Base-by-base conservation (phyloP, 2,797 vertebrate genomes). In the Acanthurus tractus region DNA sequence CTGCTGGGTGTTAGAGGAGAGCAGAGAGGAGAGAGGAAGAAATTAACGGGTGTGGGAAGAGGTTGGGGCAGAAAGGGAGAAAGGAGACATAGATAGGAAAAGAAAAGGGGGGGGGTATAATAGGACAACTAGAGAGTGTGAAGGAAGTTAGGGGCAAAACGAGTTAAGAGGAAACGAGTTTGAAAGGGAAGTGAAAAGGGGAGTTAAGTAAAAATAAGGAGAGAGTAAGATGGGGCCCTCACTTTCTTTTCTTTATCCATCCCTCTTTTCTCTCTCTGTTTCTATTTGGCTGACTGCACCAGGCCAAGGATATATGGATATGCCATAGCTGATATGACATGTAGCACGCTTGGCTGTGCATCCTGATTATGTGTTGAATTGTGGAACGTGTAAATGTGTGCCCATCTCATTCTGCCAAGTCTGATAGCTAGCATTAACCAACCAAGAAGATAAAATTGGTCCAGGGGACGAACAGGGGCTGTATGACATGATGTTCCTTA, bases 251-350 rank as follows among this genome's bases (percentile, higher is more conserved):
- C 29, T 1, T 34, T 34, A 34, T 34, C 29, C 29, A 34, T 34
- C 29, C 6, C 7, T 34, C 29, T 34, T 34, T 34, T 34, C 29
- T 87, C 55, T 79, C 57, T 17, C 25, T 38, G 40, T 83, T 85
- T 84, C 58, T 78, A 38, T 89, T 64, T 84, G 74, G 82, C 74
- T 85, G 74, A 79, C 79, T 89, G 78, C 85, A 79, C 77, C 56
- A 70, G 56, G 50, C 61, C 52, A 83, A 70, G 73, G 75, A 88
- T 89, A 77, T 90, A 87, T 88, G 84, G 66, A 85, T 85, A 69
- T 87, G 57, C 68, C 76, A 74, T 77, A 72, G 82, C 76, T 92
- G 78, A 90, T 89, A 64, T 86, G 88, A 92, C 88, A 80, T 82
- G 79, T 56, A 80, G 58, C 63, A 85, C 5, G 78, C 81, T 91